Percentiles rank a stretch among this genome's conserved stretches.
Evolutionary conservation across 92 coral and sea anemone species (phyloP).

Genomic region (Parazoanthus darwini): DNA sequence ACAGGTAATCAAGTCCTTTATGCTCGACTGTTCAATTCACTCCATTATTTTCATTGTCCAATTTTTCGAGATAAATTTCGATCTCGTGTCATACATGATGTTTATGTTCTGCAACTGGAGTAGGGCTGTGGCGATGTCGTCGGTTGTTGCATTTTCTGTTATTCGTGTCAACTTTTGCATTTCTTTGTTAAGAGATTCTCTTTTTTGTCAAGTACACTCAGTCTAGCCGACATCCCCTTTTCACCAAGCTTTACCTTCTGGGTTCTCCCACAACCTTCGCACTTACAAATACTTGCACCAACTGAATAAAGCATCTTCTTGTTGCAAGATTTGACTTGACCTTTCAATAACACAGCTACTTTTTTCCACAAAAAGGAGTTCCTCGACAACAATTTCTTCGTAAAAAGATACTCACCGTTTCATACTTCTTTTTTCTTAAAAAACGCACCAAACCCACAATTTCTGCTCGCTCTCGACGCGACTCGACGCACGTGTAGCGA

Average conservation of each 20-base stretch:
- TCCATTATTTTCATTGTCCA: not conserved
- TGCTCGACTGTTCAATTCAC: slow-evolving; percentile 9
- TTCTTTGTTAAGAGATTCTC: slow-evolving; percentile 20
- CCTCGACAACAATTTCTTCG: too few species aligned
- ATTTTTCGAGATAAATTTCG: slow-evolving; percentile 17
- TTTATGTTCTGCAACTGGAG: slow-evolving; percentile 13
- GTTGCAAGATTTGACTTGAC: slow-evolving; percentile 39
- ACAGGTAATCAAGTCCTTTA: slow-evolving; percentile 5
- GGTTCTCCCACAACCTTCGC: slow-evolving; percentile 41
- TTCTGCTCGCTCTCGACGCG: too few species aligned
- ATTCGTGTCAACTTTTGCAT: slow-evolving; percentile 30
- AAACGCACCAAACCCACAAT: too few species aligned
- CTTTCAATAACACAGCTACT: not conserved
- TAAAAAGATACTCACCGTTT: too few species aligned
- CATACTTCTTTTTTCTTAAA: too few species aligned
- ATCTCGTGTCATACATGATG: slow-evolving; percentile 18
- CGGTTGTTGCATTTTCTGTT: slow-evolving; percentile 28
- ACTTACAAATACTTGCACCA: slow-evolving; percentile 31
- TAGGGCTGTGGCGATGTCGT: slow-evolving; percentile 28
- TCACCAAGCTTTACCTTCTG: slow-evolving; percentile 37
- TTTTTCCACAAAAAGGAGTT: too few species aligned
- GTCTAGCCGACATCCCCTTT: slow-evolving; percentile 37
- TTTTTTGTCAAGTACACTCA: slow-evolving; percentile 12
- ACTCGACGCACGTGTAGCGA: too few species aligned
- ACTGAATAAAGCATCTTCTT: slow-evolving; percentile 43